Conservation (phyloP, 2,888 invertebrate species). For the Dolichopus griseipennis region DNA sequence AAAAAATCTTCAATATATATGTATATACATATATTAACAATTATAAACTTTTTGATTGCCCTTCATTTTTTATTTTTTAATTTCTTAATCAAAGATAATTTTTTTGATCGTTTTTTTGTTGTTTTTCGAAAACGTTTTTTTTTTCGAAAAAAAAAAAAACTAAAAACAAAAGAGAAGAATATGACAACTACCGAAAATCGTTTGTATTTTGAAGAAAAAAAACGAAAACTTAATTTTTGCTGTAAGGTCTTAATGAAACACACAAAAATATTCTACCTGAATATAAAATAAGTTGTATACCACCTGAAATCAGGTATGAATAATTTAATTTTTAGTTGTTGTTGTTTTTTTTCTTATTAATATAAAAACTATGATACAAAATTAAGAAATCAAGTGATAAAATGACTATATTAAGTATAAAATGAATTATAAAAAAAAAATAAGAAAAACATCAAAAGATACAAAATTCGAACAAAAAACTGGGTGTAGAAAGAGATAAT, state of each 20-base stretch:
- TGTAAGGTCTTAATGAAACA: neutral
- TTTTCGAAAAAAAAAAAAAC: too few relatives aligned
- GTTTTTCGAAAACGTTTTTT: too few relatives aligned
- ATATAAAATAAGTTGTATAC: neutral
- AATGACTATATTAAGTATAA: neutral
- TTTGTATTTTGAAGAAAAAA: neutral
- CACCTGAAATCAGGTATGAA: neutral
- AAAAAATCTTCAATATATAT: too few relatives aligned
- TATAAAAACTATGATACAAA: neutral
- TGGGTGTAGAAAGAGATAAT: too few relatives aligned
- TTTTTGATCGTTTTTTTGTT: too few relatives aligned
- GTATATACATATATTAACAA: too few relatives aligned
- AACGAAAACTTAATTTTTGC: neutral
- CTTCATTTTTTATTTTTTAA: too few relatives aligned
- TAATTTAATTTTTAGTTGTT: neutral
- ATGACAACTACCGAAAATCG: neutral
- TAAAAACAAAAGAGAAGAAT: too few relatives aligned
- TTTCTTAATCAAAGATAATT: too few relatives aligned
- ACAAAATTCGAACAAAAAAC: too few relatives aligned
- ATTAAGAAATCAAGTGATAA: slow-evolving; percentile 6
- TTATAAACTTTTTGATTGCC: too few relatives aligned
- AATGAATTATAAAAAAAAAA: neutral
- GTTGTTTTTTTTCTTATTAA: neutral
- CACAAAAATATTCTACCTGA: neutral
- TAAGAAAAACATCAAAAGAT: neutral